These are phyloP conservation scores for Heliconius cydno DNA, from an alignment of 2,888 invertebrate genomes.

Conservation along the genomic window DNA sequence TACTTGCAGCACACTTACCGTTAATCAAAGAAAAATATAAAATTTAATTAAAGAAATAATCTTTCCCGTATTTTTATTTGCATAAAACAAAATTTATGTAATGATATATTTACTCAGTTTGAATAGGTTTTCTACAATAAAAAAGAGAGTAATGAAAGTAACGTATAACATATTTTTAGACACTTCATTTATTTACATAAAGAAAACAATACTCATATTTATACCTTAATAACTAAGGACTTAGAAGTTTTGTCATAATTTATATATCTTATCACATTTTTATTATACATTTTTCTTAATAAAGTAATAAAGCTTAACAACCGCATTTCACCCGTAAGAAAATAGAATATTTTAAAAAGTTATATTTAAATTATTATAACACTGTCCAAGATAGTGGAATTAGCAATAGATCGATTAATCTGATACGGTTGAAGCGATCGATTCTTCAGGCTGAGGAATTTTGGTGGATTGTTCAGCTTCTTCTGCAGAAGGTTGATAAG, in stretches of 20 bases:
- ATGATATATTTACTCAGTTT: no score
- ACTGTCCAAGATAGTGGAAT: conserved; percentile 29
- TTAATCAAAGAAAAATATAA: no score
- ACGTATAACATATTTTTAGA: background rate
- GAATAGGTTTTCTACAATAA: no score
- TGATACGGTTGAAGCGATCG: conserved; percentile 46
- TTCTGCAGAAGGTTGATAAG: conserved; percentile 42
- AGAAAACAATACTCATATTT: conserved; percentile 25
- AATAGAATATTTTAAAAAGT: conserved; percentile 17
- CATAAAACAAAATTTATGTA: no score
- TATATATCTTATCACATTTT: conserved; percentile 38
- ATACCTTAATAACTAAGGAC: conserved; percentile 44
- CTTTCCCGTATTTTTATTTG: no score
- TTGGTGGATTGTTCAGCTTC: conserved; percentile 39
- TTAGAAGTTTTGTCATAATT: conserved; percentile 45
- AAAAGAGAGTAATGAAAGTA: background rate
- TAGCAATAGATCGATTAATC: conserved; percentile 39
- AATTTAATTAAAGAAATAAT: no score
- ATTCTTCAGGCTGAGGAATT: conserved; percentile 41
- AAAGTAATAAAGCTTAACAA: conserved; percentile 23
- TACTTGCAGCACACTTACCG: no score
- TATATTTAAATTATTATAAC: conserved; percentile 41
- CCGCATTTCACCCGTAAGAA: conserved; percentile 35
- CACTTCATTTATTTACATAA: conserved; percentile 44
- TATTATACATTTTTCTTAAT: conserved; percentile 23